Base-by-base conservation (phyloP, 2,113 vertebrate species). In the Emydura subglobosa region DNA sequence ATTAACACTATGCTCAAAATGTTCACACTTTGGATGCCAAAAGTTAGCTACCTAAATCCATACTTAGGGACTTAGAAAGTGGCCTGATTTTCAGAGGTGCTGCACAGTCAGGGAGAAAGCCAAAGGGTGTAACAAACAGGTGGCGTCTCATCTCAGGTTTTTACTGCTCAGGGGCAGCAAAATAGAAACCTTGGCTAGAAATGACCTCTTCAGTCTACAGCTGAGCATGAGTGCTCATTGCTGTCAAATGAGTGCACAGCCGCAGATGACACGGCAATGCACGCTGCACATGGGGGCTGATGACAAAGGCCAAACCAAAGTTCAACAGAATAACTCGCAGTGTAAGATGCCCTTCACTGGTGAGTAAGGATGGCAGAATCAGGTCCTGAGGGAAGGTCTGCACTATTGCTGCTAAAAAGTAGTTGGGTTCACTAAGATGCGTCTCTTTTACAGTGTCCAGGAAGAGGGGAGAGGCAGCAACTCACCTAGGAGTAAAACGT, bases 241-340 rank as follows among this genome's bases (percentile, higher is more conserved):
- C 59, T 21, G 42, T 89, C 57, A 68, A 89, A 31, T 5, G 39
- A 65, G 25, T 1, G 0, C 11, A 1, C 1, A 34, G n/a, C 42
- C 49, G 13, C 4, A 57, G 3, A 1, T 47, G 74, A 88, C 17
- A 1, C 53, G 79, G 86, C 86, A 25, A 22, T 0, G 29, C 86
- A 22, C 74, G 90, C 55, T 65, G 21, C 55, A 2, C 0, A 2
- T 80, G 83, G 10, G 53, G 50, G 44, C 55, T 24, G 2, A 29
- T 25, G 19, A 11, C 39, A 76, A 47, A 76, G 74, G 24, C 13
- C 74, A 29, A 47, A 78, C 74, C 7, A 44, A 47, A 7, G 42
- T 78, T 13, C 74, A 13, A 10, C 7, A 44, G 76, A 50, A 24
- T 53, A 57, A 31, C 6, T 72, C 1, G 0, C 9, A 24, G 59